These are phyloP conservation scores for Uropsilus gracilis DNA, from an alignment of 2,113 vertebrate genomes.

Conservation along the genomic window DNA sequence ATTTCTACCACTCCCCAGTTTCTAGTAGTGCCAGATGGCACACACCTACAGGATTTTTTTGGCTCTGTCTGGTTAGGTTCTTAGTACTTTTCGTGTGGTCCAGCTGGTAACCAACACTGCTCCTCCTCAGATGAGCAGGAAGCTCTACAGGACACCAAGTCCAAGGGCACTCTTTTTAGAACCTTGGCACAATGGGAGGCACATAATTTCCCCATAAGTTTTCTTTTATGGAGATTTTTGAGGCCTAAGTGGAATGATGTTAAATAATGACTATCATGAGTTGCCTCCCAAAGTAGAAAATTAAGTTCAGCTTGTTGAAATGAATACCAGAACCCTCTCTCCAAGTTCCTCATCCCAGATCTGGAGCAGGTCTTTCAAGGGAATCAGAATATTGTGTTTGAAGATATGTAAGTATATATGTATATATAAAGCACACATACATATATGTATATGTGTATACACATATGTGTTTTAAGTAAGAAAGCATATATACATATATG, in stretches of 20 bases:
- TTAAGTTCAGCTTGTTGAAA: slow-evolving; percentile 60
- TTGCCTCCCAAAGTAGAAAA: slow-evolving; percentile 69
- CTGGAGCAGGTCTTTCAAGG: slow-evolving; percentile 16
- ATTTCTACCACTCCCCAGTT: neutral
- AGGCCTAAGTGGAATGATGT: slow-evolving; percentile 62
- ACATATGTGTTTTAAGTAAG: neutral
- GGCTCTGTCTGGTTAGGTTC: neutral
- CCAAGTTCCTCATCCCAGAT: neutral
- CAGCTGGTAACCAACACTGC: neutral
- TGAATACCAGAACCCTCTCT: slow-evolving; percentile 62
- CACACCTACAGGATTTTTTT: neutral
- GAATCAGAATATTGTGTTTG: slow-evolving; percentile 40
- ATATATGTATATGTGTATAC: neutral
- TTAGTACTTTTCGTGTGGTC: neutral
- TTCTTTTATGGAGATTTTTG: slow-evolving; percentile 76
- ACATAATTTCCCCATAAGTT: slow-evolving; percentile 55
- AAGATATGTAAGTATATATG: neutral
- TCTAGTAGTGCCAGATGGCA: neutral
- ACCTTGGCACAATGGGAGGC: neutral
- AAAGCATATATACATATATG: neutral
- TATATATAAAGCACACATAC: too few relatives aligned
- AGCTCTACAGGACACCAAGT: neutral
- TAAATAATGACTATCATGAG: slow-evolving; percentile 63
- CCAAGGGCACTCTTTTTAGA: neutral
- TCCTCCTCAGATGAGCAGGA: neutral